phyloP scores from a whole-genome alignment of 2,113 vertebrate species.

The Seriola rivoliana region DNA sequence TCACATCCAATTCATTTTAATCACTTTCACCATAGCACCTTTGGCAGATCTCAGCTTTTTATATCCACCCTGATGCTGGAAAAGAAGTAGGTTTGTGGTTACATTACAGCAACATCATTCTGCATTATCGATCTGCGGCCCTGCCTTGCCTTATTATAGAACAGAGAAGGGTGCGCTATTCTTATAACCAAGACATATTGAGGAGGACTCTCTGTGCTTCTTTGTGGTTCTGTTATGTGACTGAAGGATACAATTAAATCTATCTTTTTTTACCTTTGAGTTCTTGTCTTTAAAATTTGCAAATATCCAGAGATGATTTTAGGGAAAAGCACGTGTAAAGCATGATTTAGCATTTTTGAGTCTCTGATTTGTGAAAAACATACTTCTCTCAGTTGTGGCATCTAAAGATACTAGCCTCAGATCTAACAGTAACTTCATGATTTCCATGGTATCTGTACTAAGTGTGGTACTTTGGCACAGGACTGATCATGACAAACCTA shows the following conservation, averaged over 20 bases:
- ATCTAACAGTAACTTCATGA: background rate
- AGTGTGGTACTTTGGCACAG: too few species aligned
- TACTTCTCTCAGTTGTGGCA: background rate
- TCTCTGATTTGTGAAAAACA: background rate
- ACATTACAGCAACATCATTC: conserved; percentile 47
- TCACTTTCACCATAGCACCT: conserved; percentile 20
- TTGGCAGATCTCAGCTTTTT: conserved; percentile 38
- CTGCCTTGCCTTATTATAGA: conserved; percentile 45
- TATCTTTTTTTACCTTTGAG: background rate
- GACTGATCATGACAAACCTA: too few species aligned
- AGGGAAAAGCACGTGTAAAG: background rate
- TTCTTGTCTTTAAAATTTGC: background rate
- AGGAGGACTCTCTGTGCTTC: conserved; percentile 20
- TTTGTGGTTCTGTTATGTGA: conserved; percentile 15
- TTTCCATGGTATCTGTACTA: conserved; percentile 4
- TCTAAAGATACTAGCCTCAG: background rate
- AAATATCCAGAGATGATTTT: background rate
- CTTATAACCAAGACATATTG: conserved; percentile 35
- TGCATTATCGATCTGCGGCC: conserved; percentile 59
- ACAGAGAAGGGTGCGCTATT: conserved; percentile 38
- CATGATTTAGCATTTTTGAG: background rate
- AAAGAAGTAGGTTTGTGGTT: conserved; percentile 46
- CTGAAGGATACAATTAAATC: conserved; percentile 15
- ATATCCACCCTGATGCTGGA: conserved; percentile 10
- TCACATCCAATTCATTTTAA: conserved; percentile 50